phyloP scores from a whole-genome alignment of 2,888 invertebrate species.

The Dryomyza anilis region DNA sequence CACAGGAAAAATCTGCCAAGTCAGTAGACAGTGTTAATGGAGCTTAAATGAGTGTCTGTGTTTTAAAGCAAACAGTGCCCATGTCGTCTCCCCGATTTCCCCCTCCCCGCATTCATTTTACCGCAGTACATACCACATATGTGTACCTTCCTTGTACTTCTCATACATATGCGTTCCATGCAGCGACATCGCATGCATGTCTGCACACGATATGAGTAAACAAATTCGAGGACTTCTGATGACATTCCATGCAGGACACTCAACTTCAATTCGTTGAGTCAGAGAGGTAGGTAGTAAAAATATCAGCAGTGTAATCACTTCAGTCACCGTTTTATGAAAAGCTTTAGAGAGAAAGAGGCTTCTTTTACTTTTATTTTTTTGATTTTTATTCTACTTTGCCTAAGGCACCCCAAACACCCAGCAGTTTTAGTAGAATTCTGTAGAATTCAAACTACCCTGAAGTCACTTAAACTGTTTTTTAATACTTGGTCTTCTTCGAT shows the following conservation, averaged over 20 bases:
- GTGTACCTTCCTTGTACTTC: neutral
- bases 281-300: neutral
- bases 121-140: no score
- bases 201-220: constrained; percentile 25
- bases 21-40: no score
- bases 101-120: no score
- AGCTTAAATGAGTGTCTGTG: no score
- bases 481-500: constrained; percentile 18
- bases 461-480: constrained; percentile 11
- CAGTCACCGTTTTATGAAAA: neutral
- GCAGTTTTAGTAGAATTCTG: no score
- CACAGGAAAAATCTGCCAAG: no score
- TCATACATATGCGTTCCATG: no score
- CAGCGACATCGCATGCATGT: neutral
- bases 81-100: no score
- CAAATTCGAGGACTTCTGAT: constrained; percentile 26
- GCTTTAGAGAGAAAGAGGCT: neutral
- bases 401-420: neutral
- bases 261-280: constrained; percentile 1
- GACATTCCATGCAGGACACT: constrained; percentile 26
- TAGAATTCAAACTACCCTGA: no score
- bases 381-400: neutral
- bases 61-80: no score
- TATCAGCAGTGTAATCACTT: neutral
- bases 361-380: neutral